A percentile compares a stretch with the other conserved stretches of the same genome.
Evolutionary conservation across 2,113 vertebrate genomes (phyloP).

Genomic region (Platysternon megacephalum): DNA sequence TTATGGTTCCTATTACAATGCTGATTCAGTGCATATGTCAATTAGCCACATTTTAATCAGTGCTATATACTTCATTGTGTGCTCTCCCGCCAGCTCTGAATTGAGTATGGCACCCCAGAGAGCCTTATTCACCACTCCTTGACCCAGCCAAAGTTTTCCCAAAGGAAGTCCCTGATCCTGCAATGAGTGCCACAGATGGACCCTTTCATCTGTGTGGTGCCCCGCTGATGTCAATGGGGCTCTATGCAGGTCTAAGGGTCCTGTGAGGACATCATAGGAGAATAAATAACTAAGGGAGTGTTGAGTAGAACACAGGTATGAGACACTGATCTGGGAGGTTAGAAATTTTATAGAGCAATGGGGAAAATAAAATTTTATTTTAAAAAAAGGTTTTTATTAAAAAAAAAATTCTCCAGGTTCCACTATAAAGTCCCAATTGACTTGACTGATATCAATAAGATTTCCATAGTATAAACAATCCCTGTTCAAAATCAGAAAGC

Average conservation of each 20-base stretch:
- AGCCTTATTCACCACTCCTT: not conserved
- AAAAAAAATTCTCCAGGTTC: not conserved
- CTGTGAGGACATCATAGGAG: not conserved
- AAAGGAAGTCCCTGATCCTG: not conserved
- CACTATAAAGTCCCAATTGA: not conserved
- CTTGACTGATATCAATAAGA: not conserved
- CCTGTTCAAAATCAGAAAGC: not conserved
- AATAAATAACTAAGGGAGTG: not conserved
- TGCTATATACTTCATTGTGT: not conserved
- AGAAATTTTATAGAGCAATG: not conserved
- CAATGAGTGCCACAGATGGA: not conserved
- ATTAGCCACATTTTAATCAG: not conserved
- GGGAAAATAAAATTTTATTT: slow-evolving; percentile 13
- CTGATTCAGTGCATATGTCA: accelerated
- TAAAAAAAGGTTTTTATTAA: not conserved
- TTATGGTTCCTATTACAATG: not conserved
- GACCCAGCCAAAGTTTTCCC: not conserved
- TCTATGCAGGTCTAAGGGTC: not conserved
- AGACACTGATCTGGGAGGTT: not conserved
- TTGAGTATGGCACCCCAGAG: not conserved
- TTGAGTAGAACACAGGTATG: not conserved
- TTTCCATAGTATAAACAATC: not conserved
- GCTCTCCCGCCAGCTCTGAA: not conserved
- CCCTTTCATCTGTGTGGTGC: not conserved
- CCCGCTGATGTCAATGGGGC: not conserved